Base-by-base conservation (phyloP, 2,113 vertebrate genomes). In the Peromyscus californicus region DNA sequence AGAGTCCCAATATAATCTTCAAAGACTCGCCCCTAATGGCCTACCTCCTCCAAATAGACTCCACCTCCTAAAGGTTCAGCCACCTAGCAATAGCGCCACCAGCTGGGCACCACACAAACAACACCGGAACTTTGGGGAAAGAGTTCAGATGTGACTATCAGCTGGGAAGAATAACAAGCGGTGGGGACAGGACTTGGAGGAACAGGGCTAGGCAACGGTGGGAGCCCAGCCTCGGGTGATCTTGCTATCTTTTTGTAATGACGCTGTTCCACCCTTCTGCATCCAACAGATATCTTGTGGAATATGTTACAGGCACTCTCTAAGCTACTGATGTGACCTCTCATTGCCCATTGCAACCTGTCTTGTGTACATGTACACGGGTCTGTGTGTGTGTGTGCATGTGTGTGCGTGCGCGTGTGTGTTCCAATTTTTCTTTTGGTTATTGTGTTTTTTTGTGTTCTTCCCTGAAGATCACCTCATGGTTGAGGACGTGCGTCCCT, bases 331-430 rank as follows among this genome's bases (percentile, higher is more conserved):
- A 74, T 9, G n/a, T 74, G 36, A 70, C 19, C 70, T 21, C 17
- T 74, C 70, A 9, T 39, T 74, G 67, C 57, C 48, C 59, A 48
- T 3, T 61, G 19, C 24, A 84, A 84, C n/a, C n/a, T 39, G 29
- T 9, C 2, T 24, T 45, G 39, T 75, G n/a, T 48, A 36, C 9
- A 3, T 11, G 39, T 3, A 3, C 54, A 54, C 12, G 12, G 12
- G 12, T 54, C 51, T 48, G n/a, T 31, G 51, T 26, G 26, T 17
- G 0, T 39, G 11, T 16, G 3, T 82, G 48, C 21, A 19, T 13
- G n/a, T 16, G 1, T n/a, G 19, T 21, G 15, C 7, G 3, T 36
- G 39, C 11, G 29, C 3, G 2, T 5, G 26, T 51, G 11, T 6
- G 51, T 63, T 78, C 26, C 45, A 54, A 13, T 45, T 87, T 74